These are phyloP conservation scores for Parasteatoda lunata DNA, from an alignment of 2,888 invertebrate genomes.

Conservation along the genomic window DNA sequence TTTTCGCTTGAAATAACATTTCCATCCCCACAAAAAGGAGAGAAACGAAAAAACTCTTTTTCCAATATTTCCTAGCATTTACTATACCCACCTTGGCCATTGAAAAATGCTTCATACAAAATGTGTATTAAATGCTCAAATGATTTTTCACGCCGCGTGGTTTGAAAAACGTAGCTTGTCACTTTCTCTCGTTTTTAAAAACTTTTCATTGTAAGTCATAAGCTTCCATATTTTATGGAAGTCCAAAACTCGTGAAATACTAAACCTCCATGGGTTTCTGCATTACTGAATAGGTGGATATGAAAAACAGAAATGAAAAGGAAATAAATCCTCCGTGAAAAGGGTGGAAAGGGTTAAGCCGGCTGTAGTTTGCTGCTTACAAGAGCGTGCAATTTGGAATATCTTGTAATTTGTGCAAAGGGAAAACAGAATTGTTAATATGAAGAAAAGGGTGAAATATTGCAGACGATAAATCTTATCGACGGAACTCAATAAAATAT, in stretches of 20 bases:
- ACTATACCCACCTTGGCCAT: no score
- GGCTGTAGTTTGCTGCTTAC: constrained; percentile 2
- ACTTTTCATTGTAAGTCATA: constrained; percentile 7
- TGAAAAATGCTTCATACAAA: constrained; percentile 12
- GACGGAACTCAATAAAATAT: neutral
- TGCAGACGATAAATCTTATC: constrained; percentile 1
- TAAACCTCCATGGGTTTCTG: constrained; percentile 5
- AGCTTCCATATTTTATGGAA: constrained; percentile 14
- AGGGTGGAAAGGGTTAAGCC: constrained; percentile 37
- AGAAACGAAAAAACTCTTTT: no score
- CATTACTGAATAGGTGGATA: neutral
- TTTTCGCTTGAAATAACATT: no score
- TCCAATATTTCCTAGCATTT: no score
- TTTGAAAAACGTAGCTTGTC: constrained; percentile 34
- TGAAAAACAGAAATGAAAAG: constrained; percentile 22
- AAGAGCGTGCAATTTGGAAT: constrained; percentile 25
- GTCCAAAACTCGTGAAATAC: constrained; percentile 27
- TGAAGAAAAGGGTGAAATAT: neutral
- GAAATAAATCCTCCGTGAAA: constrained; percentile 37
- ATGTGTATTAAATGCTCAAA: constrained; percentile 19
- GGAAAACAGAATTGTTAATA: neutral
- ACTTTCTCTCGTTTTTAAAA: constrained; percentile 25
- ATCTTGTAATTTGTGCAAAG: neutral
- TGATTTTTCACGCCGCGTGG: constrained; percentile 34
- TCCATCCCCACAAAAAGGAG: no score